A percentile compares a stretch with the other conserved stretches of the same genome.
Evolutionary conservation across 2,888 invertebrate species (phyloP).

Genomic region (Stenodema calcarata): DNA sequence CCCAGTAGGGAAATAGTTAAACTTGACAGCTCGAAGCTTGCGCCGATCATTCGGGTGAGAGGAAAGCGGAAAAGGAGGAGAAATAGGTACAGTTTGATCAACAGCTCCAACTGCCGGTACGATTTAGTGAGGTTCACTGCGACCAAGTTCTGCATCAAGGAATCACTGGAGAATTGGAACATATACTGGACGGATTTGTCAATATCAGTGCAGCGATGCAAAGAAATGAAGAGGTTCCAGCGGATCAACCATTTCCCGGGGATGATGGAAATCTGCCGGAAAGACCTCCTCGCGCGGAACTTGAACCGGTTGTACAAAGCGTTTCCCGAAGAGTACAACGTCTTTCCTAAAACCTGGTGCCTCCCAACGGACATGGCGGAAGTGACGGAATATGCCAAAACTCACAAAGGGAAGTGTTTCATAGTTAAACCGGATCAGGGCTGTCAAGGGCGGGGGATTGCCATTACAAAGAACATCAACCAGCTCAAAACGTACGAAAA

Average conservation of each 20-base stretch:
- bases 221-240: constrained; percentile 87
- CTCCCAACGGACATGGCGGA: constrained; percentile 71
- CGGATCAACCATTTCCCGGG: constrained; percentile 94
- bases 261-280: constrained; percentile 87
- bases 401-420: constrained; percentile 76
- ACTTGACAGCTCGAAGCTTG: neutral
- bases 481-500: constrained; percentile 81
- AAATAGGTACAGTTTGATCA: constrained; percentile 64
- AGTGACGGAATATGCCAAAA: constrained; percentile 74
- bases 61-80: constrained; percentile 19
- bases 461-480: constrained; percentile 80
- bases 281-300: constrained; percentile 87
- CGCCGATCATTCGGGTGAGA: neutral
- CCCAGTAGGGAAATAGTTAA: neutral
- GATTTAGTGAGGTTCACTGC: constrained; percentile 76
- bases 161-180: constrained; percentile 86
- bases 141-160: constrained; percentile 74
- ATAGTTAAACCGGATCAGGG: constrained; percentile 92
- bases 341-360: constrained; percentile 94
- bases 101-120: constrained; percentile 74
- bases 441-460: constrained; percentile 89
- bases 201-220: constrained; percentile 83
- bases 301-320: constrained; percentile 87
- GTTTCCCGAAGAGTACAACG: constrained; percentile 88
- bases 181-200: constrained; percentile 90